Base-by-base conservation (phyloP, 2,113 vertebrate species). In the Cavia porcellus region DNA sequence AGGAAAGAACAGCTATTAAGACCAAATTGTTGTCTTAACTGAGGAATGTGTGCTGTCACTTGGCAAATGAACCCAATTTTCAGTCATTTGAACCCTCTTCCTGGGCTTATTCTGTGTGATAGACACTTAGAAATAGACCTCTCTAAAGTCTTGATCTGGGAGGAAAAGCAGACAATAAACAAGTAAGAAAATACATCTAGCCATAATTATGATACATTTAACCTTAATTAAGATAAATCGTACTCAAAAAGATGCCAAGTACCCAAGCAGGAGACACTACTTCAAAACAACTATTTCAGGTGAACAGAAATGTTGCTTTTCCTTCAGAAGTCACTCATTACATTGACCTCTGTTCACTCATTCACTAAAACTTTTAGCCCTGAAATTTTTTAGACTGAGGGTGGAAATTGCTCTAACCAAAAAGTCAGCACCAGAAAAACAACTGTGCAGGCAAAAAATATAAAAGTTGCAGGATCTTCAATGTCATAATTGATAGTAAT, bases 301-400 rank as follows among this genome's bases (percentile, higher is more conserved):
- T 91, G 10, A 20, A 91, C 14, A 86, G 20, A 95, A 89, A 77
- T n/a, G 66, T 61, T 47, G 77, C 55, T 5, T 85, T 91, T 85
- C 74, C 74, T 91, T 89, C 93, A 62, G n/a, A 89, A 96, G 70
- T 85, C 22, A 64, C 25, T 94, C 64, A 35, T 59, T 94, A 87
- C 57, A 75, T 50, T 93, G 42, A 87, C 75, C 74, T 61, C 4
- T 81, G n/a, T 52, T 59, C 35, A 79, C 47, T 89, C 45, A 89
- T 50, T 74, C 45, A 9, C 32, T 45, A 72, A 1, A 30, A 61
- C 77, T 86, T 15, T 55, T 15, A 55, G 11, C 5, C 45, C 38
- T 32, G 45, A 79, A 38, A 79, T n/a, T 38, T 95, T 92, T 92
- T 75, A 87, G 82, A 80, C 13, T 55, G 9, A 94, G 30, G 3